These are phyloP conservation scores for Bettongia penicillata DNA, from an alignment of 2,113 vertebrate genomes.

Conservation along the genomic window DNA sequence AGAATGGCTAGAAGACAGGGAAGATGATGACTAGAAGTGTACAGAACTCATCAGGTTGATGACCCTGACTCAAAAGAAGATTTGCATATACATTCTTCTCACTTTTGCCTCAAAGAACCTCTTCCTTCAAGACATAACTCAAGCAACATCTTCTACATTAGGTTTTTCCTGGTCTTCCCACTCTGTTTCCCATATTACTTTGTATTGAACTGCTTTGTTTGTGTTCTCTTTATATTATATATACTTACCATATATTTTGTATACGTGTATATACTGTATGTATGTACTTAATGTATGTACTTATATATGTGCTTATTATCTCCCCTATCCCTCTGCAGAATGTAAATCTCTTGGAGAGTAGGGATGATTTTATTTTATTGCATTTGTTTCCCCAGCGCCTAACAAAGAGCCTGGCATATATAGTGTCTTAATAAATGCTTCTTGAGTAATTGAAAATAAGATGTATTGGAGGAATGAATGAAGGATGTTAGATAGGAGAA, in stretches of 20 bases:
- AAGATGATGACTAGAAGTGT: background rate
- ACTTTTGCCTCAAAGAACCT: background rate
- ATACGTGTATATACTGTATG: background rate
- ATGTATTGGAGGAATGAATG: constrained; percentile 10
- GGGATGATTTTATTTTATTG: constrained; percentile 1
- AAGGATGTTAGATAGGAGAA: constrained; percentile 34
- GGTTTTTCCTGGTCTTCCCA: background rate
- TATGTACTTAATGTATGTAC: background rate
- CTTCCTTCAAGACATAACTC: background rate
- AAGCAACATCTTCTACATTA: background rate
- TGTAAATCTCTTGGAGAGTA: background rate
- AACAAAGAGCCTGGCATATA: background rate
- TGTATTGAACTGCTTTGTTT: background rate
- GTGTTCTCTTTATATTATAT: background rate
- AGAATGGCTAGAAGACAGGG: background rate
- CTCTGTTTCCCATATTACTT: background rate
- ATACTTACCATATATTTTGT: background rate
- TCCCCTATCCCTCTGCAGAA: background rate
- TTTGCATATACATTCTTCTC: background rate
- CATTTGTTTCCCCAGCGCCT: background rate
- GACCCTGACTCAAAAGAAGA: background rate
- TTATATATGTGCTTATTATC: background rate
- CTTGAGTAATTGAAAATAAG: background rate
- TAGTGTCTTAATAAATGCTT: background rate
- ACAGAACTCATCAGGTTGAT: background rate